phyloP scores from a whole-genome alignment of 2,113 vertebrate genomes.

The Pelmatolapia mariae region DNA sequence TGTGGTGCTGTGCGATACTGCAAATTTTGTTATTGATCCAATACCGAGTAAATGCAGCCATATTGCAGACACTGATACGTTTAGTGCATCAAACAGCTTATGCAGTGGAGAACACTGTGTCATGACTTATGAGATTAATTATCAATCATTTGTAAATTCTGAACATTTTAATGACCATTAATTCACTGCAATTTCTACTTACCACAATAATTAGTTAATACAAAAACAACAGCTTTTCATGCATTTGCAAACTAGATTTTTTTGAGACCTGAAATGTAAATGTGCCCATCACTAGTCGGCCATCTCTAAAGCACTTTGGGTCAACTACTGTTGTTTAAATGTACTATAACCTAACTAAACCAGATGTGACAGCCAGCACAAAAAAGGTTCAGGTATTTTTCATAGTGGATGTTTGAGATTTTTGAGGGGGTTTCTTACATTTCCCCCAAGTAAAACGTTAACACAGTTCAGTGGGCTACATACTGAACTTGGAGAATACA shows the following conservation, averaged over 20 bases:
- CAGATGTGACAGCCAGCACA: no score
- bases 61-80: background rate
- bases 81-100: background rate
- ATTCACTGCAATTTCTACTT: no score
- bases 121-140: background rate
- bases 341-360: no score
- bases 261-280: no score
- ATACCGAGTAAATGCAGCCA: background rate
- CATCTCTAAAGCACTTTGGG: no score
- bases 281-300: no score
- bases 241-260: no score
- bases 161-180: background rate
- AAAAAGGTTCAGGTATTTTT: background rate
- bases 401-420: background rate
- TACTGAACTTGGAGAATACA: background rate
- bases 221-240: no score
- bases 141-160: background rate
- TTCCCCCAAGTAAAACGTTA: background rate
- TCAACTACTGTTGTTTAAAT: no score
- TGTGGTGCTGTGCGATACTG: background rate
- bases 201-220: no score
- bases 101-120: background rate
- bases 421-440: background rate
- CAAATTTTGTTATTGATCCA: background rate
- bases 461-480: background rate